A percentile compares a stretch with the other conserved stretches of the same genome.
Evolutionary conservation across 2,797 vertebrate genomes (phyloP).

Genomic region (Tiaroga cobitis): DNA sequence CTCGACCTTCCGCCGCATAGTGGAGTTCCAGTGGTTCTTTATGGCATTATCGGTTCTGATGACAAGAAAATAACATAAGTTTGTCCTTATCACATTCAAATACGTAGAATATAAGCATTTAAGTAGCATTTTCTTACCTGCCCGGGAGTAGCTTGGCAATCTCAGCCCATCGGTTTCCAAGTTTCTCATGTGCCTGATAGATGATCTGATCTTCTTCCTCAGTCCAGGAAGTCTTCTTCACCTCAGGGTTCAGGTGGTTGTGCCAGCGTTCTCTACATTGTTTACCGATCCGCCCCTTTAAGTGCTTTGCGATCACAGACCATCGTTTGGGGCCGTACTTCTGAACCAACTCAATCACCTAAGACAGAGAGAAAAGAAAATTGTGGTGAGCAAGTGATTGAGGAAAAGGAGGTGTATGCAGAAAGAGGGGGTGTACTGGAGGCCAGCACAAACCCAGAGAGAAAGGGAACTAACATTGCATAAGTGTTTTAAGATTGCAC

Average conservation of each 20-base stretch:
- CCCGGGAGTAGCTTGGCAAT: conserved; percentile 98
- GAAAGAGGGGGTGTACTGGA: conserved; percentile 49
- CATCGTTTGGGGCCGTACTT: conserved; percentile 99
- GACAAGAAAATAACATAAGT: neutral
- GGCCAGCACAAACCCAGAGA: conserved; percentile 60
- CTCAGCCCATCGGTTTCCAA: conserved; percentile 99
- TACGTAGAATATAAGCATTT: neutral
- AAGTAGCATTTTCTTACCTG: conserved; percentile 78
- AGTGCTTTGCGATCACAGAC: conserved; percentile 99
- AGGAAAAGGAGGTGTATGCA: conserved; percentile 19
- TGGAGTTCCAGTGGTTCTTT: conserved; percentile 99
- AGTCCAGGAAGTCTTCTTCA: conserved; percentile 99
- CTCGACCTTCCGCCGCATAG: conserved; percentile 98
- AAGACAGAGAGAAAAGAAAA: conserved; percentile 43
- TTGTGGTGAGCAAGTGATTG: neutral
- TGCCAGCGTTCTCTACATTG: conserved; percentile 99
- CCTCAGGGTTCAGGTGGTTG: conserved; percentile 99
- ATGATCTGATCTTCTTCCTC: conserved; percentile 99
- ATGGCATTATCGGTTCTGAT: conserved; percentile 98
- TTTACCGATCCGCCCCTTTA: conserved; percentile 98
- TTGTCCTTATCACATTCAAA: neutral
- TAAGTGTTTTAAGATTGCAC: conserved; percentile 46
- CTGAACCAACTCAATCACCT: conserved; percentile 99
- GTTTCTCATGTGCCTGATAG: conserved; percentile 98
- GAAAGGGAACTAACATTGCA: conserved; percentile 65